Conservation (phyloP, 2,888 invertebrate species). For the Drosophila anomelani region DNA sequence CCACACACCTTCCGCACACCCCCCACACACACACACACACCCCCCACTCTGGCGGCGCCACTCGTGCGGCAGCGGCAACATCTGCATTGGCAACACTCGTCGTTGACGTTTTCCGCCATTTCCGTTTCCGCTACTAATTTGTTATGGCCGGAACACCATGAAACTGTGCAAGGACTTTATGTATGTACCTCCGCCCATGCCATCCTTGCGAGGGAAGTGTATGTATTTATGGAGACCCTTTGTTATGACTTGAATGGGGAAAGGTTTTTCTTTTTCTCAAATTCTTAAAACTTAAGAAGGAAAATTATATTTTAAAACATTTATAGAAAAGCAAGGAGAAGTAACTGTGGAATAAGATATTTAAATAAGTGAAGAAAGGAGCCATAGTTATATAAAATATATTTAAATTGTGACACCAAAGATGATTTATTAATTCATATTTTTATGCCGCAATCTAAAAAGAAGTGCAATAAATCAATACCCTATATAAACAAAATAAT, state of each 20-base stretch:
- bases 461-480: too few relatives aligned
- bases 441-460: too few relatives aligned
- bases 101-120: conserved; percentile 62
- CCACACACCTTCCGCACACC: conserved; percentile 4
- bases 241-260: not conserved
- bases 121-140: conserved; percentile 76
- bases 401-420: too few relatives aligned
- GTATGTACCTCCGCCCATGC: not conserved
- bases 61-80: conserved; percentile 37
- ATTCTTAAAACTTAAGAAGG: not conserved
- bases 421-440: too few relatives aligned
- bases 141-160: conserved; percentile 47
- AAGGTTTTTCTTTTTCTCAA: not conserved
- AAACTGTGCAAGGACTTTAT: conserved; percentile 3
- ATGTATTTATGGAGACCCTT: conserved; percentile 12
- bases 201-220: not conserved
- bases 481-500: too few relatives aligned
- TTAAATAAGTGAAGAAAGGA: too few relatives aligned
- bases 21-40: conserved; percentile 7
- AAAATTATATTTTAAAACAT: not conserved
- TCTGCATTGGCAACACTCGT: conserved; percentile 43
- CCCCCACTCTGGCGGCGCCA: conserved; percentile 3
- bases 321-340: not conserved
- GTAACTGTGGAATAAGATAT: rapidly evolving
- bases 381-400: too few relatives aligned